phyloP scores from a whole-genome alignment of 2,113 vertebrate species.

The Protomyctophum bolini region DNA sequence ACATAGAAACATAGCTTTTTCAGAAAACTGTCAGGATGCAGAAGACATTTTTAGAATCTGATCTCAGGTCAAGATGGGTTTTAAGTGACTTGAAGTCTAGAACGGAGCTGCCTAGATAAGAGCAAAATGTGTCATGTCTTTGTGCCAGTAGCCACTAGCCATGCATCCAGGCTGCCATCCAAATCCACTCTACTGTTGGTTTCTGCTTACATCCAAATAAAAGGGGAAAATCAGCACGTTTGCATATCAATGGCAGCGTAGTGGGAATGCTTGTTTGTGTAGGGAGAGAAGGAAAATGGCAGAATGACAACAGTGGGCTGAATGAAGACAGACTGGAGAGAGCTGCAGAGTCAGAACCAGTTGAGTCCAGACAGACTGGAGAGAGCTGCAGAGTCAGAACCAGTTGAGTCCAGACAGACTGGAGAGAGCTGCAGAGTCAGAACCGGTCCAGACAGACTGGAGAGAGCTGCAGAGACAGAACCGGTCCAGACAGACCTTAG shows the following conservation, averaged over 20 bases:
- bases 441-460: no score
- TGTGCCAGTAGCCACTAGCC: conserved; percentile 20
- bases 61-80: no score
- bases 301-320: neutral
- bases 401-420: no score
- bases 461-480: no score
- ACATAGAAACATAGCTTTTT: no score
- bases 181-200: conserved; percentile 28
- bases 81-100: conserved; percentile 20
- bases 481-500: no score
- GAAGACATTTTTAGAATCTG: no score
- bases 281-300: conserved; percentile 23
- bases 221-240: neutral
- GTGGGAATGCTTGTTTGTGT: conserved; percentile 9
- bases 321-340: neutral
- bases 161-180: conserved; percentile 5
- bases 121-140: conserved; percentile 26
- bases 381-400: no score
- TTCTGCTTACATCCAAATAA: conserved; percentile 27
- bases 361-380: no score
- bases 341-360: no score
- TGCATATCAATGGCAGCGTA: conserved; percentile 16
- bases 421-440: no score
- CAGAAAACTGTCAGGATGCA: no score
- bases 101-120: conserved; percentile 5